Evolutionary conservation across 2,888 invertebrate genomes (phyloP).

Genomic region (Chrysolina americana): DNA sequence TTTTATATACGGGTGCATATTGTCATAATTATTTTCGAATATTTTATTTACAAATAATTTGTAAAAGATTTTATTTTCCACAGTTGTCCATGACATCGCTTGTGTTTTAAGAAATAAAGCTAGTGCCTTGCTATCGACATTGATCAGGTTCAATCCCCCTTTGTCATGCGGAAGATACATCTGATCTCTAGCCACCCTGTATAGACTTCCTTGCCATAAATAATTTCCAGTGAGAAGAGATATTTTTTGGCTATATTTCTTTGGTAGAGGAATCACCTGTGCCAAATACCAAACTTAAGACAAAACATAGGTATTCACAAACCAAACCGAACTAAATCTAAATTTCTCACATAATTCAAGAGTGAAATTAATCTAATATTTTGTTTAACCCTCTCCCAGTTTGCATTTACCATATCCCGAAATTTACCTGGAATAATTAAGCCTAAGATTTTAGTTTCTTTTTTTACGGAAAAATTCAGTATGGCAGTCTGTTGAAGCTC

Average conservation of each 20-base stretch:
- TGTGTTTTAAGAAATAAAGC: constrained; percentile 10
- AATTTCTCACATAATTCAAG: neutral
- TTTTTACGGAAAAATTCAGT: neutral
- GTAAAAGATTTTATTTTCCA: too few relatives aligned
- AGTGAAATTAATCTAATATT: constrained; percentile 1
- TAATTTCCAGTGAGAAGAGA: neutral
- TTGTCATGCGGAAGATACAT: neutral
- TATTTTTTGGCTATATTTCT: neutral
- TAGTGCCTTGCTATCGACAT: neutral
- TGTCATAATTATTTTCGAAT: too few relatives aligned
- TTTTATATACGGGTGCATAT: too few relatives aligned
- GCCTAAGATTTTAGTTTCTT: constrained; percentile 2
- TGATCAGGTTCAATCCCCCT: neutral
- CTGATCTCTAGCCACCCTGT: constrained; percentile 13
- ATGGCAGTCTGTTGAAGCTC: neutral
- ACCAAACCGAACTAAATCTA: constrained; percentile 6
- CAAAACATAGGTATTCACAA: constrained; percentile 13
- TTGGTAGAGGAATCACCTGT: neutral
- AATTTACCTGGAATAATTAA: neutral
- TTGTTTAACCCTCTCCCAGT: neutral
- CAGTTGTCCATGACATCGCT: too few relatives aligned
- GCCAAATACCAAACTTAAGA: constrained; percentile 3
- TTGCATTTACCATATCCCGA: neutral
- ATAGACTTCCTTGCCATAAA: constrained; percentile 8
- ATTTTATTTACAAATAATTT: too few relatives aligned